phyloP scores from a whole-genome alignment of 2,113 vertebrate species.

The Forbesichthys papilliferus region DNA sequence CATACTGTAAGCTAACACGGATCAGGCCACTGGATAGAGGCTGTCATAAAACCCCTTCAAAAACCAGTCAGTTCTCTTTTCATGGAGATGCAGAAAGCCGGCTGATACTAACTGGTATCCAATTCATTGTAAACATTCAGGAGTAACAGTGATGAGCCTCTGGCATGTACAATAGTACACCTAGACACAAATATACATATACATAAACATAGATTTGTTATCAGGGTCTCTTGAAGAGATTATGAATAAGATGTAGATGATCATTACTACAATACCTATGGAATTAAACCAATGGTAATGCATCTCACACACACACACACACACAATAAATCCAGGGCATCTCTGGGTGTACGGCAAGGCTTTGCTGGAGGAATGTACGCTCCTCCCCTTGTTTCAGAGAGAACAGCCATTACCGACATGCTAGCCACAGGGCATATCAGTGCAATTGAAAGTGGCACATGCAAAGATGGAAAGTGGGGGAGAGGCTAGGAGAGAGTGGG shows the following conservation, averaged over 20 bases:
- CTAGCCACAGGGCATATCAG: constrained; percentile 78
- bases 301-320: constrained; percentile 25
- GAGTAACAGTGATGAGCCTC: constrained; percentile 37
- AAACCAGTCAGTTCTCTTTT: constrained; percentile 6
- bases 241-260: constrained; percentile 12
- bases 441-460: constrained; percentile 81
- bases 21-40: background rate
- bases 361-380: constrained; percentile 70
- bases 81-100: constrained; percentile 45
- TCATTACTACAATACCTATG: constrained; percentile 38
- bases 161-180: constrained; percentile 14
- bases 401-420: constrained; percentile 76
- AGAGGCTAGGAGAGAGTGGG: constrained; percentile 36
- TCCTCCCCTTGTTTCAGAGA: constrained; percentile 71
- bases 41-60: too few relatives aligned
- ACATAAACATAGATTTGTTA: constrained; percentile 29
- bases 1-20: constrained; percentile 1
- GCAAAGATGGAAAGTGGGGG: constrained; percentile 75
- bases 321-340: constrained; percentile 54
- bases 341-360: constrained; percentile 36
- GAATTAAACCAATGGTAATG: constrained; percentile 15
- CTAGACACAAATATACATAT: too few relatives aligned
- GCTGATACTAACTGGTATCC: constrained; percentile 49
- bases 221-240: constrained; percentile 16
- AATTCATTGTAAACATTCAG: constrained; percentile 52